phyloP scores from a whole-genome alignment of 2,888 invertebrate species.

The Eristalinus sepulchralis region DNA sequence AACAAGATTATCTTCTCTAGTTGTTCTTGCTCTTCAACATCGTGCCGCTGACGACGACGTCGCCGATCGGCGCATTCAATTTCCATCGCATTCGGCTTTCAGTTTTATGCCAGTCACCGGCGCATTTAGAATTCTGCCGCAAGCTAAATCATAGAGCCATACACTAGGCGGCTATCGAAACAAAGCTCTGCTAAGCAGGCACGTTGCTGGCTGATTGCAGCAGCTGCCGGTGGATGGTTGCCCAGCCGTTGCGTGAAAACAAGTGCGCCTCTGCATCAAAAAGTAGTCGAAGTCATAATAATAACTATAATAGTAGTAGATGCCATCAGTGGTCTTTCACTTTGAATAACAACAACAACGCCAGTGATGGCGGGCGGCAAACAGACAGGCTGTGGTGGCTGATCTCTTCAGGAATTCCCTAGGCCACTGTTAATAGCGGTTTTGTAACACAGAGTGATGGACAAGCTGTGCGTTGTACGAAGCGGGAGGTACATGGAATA shows the following conservation, averaged over 20 bases:
- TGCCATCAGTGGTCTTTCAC: conserved; percentile 61
- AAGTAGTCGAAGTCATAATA: conserved; percentile 57
- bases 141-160: conserved; percentile 13
- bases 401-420: conserved; percentile 51
- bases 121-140: conserved; percentile 23
- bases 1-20: conserved; percentile 57
- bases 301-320: conserved; percentile 64
- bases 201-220: conserved; percentile 44
- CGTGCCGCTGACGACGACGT: background rate
- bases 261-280: conserved; percentile 58
- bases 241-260: conserved; percentile 24
- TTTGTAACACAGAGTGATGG: conserved; percentile 63
- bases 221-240: conserved; percentile 15
- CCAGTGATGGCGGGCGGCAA: background rate
- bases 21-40: background rate
- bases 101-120: conserved; percentile 38
- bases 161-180: background rate
- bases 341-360: conserved; percentile 36
- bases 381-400: background rate
- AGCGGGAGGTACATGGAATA: background rate
- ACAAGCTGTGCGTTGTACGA: conserved; percentile 38
- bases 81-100: conserved; percentile 47
- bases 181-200: background rate
- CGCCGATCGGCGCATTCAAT: conserved; percentile 23
- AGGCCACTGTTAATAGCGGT: conserved; percentile 63